Base-by-base conservation (phyloP, 2,113 vertebrate genomes). In the Xenopus laevis region DNA sequence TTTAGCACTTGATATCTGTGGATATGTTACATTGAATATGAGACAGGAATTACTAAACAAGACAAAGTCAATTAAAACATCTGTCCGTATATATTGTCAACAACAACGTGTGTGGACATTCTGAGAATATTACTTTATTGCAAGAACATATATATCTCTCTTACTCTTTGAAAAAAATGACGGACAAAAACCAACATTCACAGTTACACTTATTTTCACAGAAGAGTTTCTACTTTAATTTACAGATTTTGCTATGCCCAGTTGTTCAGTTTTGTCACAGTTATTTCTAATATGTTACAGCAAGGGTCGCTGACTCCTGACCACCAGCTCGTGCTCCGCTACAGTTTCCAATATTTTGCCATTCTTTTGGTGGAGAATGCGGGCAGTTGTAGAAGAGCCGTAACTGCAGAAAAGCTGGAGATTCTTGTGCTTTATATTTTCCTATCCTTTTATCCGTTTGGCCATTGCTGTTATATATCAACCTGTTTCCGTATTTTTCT, bases 41-140 rank as follows among this genome's bases (percentile, higher is more conserved):
- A 89, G 91, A 93, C 86, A 86, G 89, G 92, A 89, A 86, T 91
- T 95, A 96, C 93, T 91, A 91, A 92, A 94, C 86, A 86, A 77
- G 88, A 89, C 88, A 89, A 88, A 90, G 87, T 81, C 78, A 66
- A 73, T 84, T 27, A 89, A 87, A 89, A 84, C 85, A 87, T 87
- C 85, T 87, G 23, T 27, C 23, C 4, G 87, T 89, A 87, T 83
- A 80, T 81, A 79, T 83, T 92, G 90, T 94, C 23, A 27, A 27
- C 23, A 27, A 4, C 23, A 27, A 27, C 4, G 23, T 27, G 23
- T 93, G 33, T 96, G 93, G 92, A 92, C 91, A 93, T 92, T 95
- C 92, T 93, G 93, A 95, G 91, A 94, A 91, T 91, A 91, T 95
- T 77, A 92, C 89, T 90, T 96, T 97, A 97, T 96, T 98, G 96